These are phyloP conservation scores for Cryptosula pallasiana DNA, from an alignment of 2,888 invertebrate species.

Conservation along the genomic window DNA sequence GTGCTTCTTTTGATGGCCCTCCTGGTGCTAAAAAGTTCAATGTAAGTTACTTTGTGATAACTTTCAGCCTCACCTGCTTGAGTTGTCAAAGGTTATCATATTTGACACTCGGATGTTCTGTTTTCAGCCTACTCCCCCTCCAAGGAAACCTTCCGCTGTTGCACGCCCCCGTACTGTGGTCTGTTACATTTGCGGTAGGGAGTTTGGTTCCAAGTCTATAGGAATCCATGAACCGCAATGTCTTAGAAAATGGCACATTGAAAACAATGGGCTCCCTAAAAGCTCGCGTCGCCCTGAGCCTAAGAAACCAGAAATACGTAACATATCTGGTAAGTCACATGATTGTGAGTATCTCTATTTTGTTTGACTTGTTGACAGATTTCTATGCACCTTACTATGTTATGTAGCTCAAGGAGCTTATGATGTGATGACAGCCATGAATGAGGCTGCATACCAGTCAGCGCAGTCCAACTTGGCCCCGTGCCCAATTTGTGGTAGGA, in stretches of 20 bases:
- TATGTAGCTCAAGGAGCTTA: slow-evolving; percentile 30
- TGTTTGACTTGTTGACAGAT: no score
- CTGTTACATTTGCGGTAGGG: slow-evolving; percentile 64
- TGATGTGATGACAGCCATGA: slow-evolving; percentile 40
- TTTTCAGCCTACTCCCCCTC: slow-evolving; percentile 22
- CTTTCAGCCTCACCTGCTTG: no score
- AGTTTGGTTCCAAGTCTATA: slow-evolving; percentile 62
- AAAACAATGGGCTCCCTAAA: slow-evolving; percentile 59
- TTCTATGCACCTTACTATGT: no score
- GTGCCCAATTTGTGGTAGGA: slow-evolving; percentile 65
- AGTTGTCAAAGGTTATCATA: no score
- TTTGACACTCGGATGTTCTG: no score
- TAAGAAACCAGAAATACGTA: slow-evolving; percentile 55
- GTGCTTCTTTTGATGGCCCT: slow-evolving; percentile 5
- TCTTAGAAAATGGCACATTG: slow-evolving; percentile 60
- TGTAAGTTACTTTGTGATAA: no score
- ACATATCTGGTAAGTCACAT: slow-evolving; percentile 10
- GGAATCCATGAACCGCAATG: slow-evolving; percentile 65
- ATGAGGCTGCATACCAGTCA: slow-evolving; percentile 60
- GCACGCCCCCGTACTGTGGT: slow-evolving; percentile 46
- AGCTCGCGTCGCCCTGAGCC: slow-evolving; percentile 58
- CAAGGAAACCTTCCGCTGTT: slow-evolving; percentile 26
- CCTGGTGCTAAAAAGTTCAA: slow-evolving; percentile 13
- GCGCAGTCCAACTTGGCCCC: slow-evolving; percentile 60
- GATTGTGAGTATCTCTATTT: no score